phyloP scores from a whole-genome alignment of 1,140 invertebrate species.

The Macrocentrus cingulum region DNA sequence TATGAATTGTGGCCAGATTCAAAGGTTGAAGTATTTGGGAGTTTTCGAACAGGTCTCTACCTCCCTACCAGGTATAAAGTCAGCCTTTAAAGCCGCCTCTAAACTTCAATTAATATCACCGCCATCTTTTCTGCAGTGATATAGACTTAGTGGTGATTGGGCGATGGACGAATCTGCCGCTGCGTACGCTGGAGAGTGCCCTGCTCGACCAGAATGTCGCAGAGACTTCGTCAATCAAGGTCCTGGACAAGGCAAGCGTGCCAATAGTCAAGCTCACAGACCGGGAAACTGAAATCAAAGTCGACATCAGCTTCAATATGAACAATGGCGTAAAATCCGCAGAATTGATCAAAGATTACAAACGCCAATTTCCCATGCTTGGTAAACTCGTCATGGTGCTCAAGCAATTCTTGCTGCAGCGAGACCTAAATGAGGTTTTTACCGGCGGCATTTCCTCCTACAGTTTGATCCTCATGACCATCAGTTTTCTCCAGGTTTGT shows the following conservation, averaged over 20 bases:
- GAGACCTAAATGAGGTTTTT: constrained; percentile 98
- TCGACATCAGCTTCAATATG: constrained; percentile 99
- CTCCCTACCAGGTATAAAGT: constrained; percentile 84
- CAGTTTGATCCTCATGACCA: constrained; percentile 96
- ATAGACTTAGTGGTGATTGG: constrained; percentile 97
- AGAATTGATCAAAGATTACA: constrained; percentile 88
- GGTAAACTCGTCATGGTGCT: constrained; percentile 93
- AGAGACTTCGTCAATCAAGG: constrained; percentile 86
- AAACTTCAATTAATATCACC: background rate
- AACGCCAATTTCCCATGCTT: constrained; percentile 79
- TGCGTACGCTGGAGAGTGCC: constrained; percentile 87
- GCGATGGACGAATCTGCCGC: constrained; percentile 88
- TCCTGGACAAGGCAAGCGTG: constrained; percentile 95
- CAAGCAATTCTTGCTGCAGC: constrained; percentile 95
- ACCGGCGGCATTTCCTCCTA: constrained; percentile 99
- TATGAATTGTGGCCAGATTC: constrained; percentile 87
- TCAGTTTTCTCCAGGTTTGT: constrained; percentile 91
- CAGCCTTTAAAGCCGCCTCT: too few species aligned
- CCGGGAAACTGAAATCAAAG: constrained; percentile 86
- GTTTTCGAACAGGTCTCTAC: constrained; percentile 92
- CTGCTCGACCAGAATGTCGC: constrained; percentile 86
- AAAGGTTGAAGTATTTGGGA: constrained; percentile 92
- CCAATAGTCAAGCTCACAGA: constrained; percentile 98
- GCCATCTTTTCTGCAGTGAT: constrained; percentile 78
- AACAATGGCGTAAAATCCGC: constrained; percentile 93